phyloP scores from a whole-genome alignment of 1,140 invertebrate genomes.

The Elymnias hypermnestra region DNA sequence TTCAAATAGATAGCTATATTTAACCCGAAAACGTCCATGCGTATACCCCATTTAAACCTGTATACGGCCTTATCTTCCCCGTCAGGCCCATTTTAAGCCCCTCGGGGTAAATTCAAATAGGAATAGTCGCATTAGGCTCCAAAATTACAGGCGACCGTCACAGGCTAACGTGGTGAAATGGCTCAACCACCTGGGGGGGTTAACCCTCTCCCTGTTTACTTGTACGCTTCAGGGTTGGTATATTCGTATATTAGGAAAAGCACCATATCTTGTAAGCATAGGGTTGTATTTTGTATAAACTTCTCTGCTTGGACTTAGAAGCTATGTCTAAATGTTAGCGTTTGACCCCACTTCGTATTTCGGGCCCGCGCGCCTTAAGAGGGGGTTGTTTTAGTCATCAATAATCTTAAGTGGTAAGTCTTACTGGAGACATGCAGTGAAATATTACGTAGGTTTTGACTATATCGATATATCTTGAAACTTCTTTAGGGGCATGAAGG shows the following conservation, averaged over 20 bases:
- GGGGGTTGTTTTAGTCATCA: slow-evolving; percentile 66
- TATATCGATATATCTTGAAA: no score
- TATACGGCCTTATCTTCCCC: slow-evolving; percentile 50
- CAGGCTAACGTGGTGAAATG: slow-evolving; percentile 71
- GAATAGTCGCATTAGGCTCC: slow-evolving; percentile 72
- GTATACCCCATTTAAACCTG: slow-evolving; percentile 27
- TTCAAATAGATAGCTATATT: slow-evolving; percentile 12
- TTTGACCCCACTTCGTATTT: slow-evolving; percentile 71
- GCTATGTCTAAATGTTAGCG: slow-evolving; percentile 45
- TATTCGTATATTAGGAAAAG: no score
- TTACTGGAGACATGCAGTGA: slow-evolving; percentile 47
- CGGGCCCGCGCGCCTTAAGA: slow-evolving; percentile 36
- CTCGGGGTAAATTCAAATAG: slow-evolving; percentile 65
- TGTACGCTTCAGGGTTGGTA: slow-evolving; percentile 1
- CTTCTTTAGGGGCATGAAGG: no score
- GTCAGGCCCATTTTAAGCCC: slow-evolving; percentile 60
- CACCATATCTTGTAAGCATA: slow-evolving; percentile 15
- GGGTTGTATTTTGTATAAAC: slow-evolving; percentile 19
- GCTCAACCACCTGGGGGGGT: slow-evolving; percentile 61
- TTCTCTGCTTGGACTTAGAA: slow-evolving; percentile 33
- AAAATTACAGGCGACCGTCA: slow-evolving; percentile 73
- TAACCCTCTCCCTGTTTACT: slow-evolving; percentile 40
- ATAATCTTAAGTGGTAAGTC: slow-evolving; percentile 67
- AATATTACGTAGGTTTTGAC: no score
- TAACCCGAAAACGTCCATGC: slow-evolving; percentile 29